Evolutionary conservation across 64 coral and sea anemone species (phyloP).

Genomic region (Stylophora pistillata): DNA sequence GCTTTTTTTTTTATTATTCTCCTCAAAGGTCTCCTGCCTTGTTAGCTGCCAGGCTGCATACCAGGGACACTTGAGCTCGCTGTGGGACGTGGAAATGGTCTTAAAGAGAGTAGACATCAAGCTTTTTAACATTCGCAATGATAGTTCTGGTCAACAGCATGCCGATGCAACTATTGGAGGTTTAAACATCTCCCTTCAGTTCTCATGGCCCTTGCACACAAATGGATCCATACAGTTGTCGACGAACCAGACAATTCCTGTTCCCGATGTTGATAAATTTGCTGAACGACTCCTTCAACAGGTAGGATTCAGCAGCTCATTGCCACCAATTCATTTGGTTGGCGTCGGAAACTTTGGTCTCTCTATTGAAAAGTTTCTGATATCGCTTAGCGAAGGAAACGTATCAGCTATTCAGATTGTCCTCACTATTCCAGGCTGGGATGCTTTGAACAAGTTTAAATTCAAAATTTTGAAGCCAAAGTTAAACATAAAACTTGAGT

Average conservation of each 20-base stretch:
- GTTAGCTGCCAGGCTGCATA: too few species aligned
- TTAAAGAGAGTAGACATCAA: constrained; percentile 10
- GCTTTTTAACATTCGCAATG: neutral
- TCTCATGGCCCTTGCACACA: constrained; percentile 58
- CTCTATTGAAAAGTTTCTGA: constrained; percentile 25
- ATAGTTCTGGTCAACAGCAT: constrained; percentile 21
- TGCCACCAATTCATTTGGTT: constrained; percentile 39
- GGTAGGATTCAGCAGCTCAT: constrained; percentile 48
- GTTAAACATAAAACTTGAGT: neutral
- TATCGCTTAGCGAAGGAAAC: constrained; percentile 38
- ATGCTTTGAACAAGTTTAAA: constrained; percentile 56
- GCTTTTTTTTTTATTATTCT: too few species aligned
- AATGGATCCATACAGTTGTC: constrained; percentile 45
- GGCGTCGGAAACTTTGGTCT: constrained; percentile 75
- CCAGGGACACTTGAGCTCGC: too few species aligned
- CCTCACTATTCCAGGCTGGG: constrained; percentile 71
- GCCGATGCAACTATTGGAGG: constrained; percentile 47
- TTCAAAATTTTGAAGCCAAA: constrained; percentile 66
- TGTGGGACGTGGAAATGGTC: neutral
- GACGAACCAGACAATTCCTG: constrained; percentile 14
- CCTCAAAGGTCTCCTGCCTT: too few species aligned
- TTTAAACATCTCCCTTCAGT: constrained; percentile 51
- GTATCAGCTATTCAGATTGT: neutral
- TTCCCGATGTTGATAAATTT: constrained; percentile 59
- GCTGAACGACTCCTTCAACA: constrained; percentile 32